phyloP scores from a whole-genome alignment of 2,113 vertebrate genomes.

The Thryonomys swinderianus region DNA sequence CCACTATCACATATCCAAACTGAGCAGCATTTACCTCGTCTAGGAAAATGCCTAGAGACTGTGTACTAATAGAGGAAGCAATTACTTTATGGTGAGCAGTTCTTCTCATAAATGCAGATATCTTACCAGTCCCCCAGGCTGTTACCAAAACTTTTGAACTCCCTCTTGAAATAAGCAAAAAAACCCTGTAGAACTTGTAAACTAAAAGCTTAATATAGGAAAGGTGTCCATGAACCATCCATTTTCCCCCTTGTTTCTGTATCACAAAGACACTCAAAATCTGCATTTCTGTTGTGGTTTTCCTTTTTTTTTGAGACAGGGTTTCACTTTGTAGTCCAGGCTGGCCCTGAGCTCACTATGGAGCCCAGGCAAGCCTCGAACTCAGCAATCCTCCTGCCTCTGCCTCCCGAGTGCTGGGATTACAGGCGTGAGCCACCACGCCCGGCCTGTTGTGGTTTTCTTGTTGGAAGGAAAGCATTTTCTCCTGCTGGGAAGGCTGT shows the following conservation, averaged over 20 bases:
- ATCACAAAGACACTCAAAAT: neutral
- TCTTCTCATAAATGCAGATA: neutral
- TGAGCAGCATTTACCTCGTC: neutral
- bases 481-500: neutral
- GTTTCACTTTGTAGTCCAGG: too few species aligned
- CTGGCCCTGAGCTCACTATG: too few species aligned
- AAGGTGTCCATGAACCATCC: neutral
- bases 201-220: neutral
- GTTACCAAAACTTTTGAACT: neutral
- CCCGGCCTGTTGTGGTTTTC: neutral
- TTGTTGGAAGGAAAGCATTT: neutral
- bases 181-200: neutral
- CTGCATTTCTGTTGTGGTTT: neutral
- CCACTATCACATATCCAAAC: neutral
- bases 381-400: too few species aligned
- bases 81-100: neutral
- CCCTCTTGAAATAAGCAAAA: neutral
- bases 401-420: too few species aligned
- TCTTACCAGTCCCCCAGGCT: neutral
- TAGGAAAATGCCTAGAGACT: neutral
- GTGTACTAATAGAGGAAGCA: neutral
- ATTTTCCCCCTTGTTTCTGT: neutral
- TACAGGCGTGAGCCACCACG: too few species aligned
- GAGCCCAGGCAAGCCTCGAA: too few species aligned
- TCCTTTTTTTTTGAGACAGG: too few species aligned